Conservation (phyloP, 2,888 invertebrate genomes). For the Cantharis flavilabris region DNA sequence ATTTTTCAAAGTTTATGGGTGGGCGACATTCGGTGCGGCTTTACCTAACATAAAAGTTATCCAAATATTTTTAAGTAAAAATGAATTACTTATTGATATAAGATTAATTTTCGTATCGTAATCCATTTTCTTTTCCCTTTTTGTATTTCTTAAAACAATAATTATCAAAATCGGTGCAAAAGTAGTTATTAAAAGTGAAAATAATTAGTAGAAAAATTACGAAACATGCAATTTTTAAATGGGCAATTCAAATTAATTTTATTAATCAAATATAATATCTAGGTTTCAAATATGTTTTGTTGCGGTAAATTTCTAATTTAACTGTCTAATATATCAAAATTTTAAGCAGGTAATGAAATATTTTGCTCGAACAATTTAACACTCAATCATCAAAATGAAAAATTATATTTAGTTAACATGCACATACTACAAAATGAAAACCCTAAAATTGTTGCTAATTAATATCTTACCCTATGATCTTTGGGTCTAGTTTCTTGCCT, state of each 20-base stretch:
- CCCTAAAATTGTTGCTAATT: neutral
- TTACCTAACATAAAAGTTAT: neutral
- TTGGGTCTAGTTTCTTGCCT: conserved; percentile 85
- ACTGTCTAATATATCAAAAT: neutral
- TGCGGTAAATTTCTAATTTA: neutral
- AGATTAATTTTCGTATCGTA: neutral
- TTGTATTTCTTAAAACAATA: too few relatives aligned
- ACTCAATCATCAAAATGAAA: neutral
- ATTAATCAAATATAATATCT: neutral
- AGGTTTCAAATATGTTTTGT: neutral
- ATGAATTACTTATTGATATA: neutral
- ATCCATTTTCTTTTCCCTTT: neutral
- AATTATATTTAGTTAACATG: neutral
- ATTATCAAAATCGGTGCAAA: neutral
- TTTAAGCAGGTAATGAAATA: neutral
- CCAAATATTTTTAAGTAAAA: neutral
- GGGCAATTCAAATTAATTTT: neutral
- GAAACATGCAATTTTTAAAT: neutral
- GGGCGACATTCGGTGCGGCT: neutral
- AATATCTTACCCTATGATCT: conserved; percentile 71
- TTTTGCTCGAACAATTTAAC: neutral
- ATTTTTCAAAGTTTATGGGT: neutral
- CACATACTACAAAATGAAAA: neutral
- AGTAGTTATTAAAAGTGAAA: neutral
- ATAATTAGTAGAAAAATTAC: neutral